phyloP scores from a whole-genome alignment of 2,888 invertebrate species.

The Buathra laborator region DNA sequence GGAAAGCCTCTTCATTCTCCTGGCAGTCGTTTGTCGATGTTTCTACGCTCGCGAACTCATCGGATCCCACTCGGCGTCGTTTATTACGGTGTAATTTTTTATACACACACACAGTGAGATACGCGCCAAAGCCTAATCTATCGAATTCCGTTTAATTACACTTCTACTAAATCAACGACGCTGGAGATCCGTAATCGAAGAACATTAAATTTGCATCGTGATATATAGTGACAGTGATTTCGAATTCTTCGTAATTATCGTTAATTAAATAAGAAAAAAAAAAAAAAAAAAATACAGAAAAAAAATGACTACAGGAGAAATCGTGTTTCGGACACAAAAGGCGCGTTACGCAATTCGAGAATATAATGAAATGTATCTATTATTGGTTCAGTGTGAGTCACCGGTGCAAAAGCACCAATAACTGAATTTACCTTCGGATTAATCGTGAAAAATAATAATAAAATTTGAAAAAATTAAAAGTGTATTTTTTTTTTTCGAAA shows the following conservation, averaged over 20 bases:
- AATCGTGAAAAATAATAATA: background rate
- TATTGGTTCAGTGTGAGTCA: conserved; percentile 14
- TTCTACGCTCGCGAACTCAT: conserved; percentile 8
- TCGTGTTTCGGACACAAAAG: background rate
- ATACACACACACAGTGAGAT: background rate
- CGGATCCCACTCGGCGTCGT: background rate
- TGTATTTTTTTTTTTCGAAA: background rate
- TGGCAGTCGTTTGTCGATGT: conserved; percentile 48
- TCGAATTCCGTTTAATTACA: background rate
- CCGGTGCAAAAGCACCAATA: conserved; percentile 19
- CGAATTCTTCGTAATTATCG: background rate
- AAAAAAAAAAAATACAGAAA: background rate
- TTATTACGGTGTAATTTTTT: background rate
- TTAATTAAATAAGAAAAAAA: background rate
- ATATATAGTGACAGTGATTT: conserved; percentile 27
- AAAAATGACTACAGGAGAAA: background rate
- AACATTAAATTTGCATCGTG: background rate
- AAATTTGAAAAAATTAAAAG: background rate
- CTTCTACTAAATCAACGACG: background rate
- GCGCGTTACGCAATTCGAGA: conserved; percentile 27
- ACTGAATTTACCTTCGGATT: background rate
- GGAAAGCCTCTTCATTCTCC: conserved; percentile 48
- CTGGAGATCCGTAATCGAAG: background rate
- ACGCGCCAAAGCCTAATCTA: background rate
- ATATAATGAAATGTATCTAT: background rate